Base-by-base conservation (phyloP, 2,888 invertebrate species). In the Coleophora flavipennella region DNA sequence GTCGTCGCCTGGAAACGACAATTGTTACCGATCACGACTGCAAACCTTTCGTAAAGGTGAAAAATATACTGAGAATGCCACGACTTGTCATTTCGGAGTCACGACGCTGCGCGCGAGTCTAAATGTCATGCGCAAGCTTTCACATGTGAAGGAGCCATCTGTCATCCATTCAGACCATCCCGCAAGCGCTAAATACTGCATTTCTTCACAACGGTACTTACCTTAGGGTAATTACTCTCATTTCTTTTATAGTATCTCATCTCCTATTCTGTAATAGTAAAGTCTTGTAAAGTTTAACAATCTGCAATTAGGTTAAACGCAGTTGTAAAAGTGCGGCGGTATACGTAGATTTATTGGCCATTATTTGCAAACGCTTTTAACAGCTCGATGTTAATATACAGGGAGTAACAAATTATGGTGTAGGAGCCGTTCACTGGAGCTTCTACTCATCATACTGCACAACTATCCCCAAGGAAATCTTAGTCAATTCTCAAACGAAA, bases 61-160 rank as follows among this genome's bases (percentile, higher is more conserved):
- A 81, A 83, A 81, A 83, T 83, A 71, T 69, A 60, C 62, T 64
- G 80, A 69, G 80, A 80, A 84, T 80, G 78, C 78, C 83, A 78
- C 77, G 83, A 71, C 76, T 77, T 78, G 80, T 78, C 79, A 81
- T 83, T 83, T 74, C 53, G 62, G 47, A 77, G 79, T 81, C 81
- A 83, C 81, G 84, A 76, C 51, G 32, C 47, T 44, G 44, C 53
- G 59, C 53, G 43, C 48, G 53, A 55, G 48, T 53, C 59, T 49
- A 83, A 83, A 81, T 80, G 81, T 72, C 80, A 72, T 62, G 57
- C 58, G 49, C 43, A 42, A 40, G 34, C 25, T 33, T 33, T 33
- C 33, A 25, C 20, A 25, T 33, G 33, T 33, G 33, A 14, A n/a
- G 33, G 13, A 13, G 13, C 33, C 29, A 20, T 20, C 20, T 20